Evolutionary conservation across 2,113 vertebrate genomes (phyloP), one percentile per base, ranked within the genome.

Genomic region (Ciconia boyciana): DNA sequence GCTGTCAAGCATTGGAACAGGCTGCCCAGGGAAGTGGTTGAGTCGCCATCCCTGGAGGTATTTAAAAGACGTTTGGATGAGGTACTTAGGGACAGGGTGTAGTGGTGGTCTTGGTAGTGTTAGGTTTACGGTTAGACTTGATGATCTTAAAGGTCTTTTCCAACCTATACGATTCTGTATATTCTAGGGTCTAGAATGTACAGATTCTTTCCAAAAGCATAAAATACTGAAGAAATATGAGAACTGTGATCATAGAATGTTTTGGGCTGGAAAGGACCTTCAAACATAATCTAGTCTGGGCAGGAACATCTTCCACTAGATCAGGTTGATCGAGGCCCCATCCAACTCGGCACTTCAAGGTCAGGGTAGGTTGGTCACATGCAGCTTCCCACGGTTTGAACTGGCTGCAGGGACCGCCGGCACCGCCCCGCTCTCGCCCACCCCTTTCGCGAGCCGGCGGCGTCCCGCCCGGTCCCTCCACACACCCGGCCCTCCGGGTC

Each of bases 301-400:
- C 55, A 64, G 24, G 24, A 29, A 64, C 28, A 55, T 7, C 36
- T 55, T 29, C 51, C 34, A 12, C 20, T 6, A 13, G 14, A 7
- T 9, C 9, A 48, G 21, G 12, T 24, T 60, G 44, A 25, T 46
- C 7, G 21, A 19, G 17, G 44, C 9, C 8, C 9, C 29, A 22
- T 18, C 49, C 44, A 58, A 5, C 20, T 16, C 2, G 7, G 17
- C 11, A 3, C 28, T 8, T 55, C 41, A 24, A 22, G 18, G 54
- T 46, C 18, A 24, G 15, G 12, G 24, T 6, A 15, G 19, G 24
- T 10, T 1, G 1, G 13, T 14, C 34, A 61, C 2, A 16, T 0
- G 11, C 3, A 3, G 19, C 19, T 58, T n/a, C 61, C 26, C 36
- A 4, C 0, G 1, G 8, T 2, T 13, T 7, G 18, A 41, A 28